Evolutionary conservation across 2,113 vertebrate species (phyloP), one percentile per base, ranked within the genome.

Genomic region (Cephalopholis sonnerati): DNA sequence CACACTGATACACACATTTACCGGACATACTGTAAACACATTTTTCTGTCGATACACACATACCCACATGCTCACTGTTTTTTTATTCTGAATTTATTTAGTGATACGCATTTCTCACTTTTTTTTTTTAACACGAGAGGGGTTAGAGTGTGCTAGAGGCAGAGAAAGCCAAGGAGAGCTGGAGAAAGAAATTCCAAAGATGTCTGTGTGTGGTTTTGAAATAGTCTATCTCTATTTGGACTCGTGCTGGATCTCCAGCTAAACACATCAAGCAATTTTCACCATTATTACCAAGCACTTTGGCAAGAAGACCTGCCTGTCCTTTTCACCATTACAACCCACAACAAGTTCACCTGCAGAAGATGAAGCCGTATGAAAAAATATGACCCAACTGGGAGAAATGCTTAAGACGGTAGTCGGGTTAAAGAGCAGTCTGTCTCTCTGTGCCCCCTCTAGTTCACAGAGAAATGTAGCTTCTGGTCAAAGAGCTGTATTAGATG

Each of bases 1-100:
- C 85, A 89, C 81, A 63, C 88, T 50, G 74, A 91, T 75, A 86
- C 82, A 90, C 89, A 83, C 85, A 84, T 83, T 87, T 62, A 58
- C 72, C 11, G 39, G 57, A 83, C 84, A 78, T 74, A 69, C 73
- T 78, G 73, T 82, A 74, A 88, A 82, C 83, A 84, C 74, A 72
- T 81, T 87, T 80, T 77, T 41, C 62, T 50, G 53, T 67, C 51
- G 59, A 86, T 50, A 81, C 68, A 75, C 74, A 79, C 83, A 73
- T 29, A 36, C 62, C 59, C 66, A 61, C 61, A 53, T 54, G 50
- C 57, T 70, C 24, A 4, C 10, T 29, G 7, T 46, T 11, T 66
- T 63, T 84, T 59, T 25, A 61, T 54, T 61, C 61, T 53, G 64
- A 79, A 83, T 86, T 79, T 85, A 82, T 81, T 80, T 62, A 46